Conservation (phyloP, 2,888 invertebrate genomes). For the Drosophila limbata region DNA sequence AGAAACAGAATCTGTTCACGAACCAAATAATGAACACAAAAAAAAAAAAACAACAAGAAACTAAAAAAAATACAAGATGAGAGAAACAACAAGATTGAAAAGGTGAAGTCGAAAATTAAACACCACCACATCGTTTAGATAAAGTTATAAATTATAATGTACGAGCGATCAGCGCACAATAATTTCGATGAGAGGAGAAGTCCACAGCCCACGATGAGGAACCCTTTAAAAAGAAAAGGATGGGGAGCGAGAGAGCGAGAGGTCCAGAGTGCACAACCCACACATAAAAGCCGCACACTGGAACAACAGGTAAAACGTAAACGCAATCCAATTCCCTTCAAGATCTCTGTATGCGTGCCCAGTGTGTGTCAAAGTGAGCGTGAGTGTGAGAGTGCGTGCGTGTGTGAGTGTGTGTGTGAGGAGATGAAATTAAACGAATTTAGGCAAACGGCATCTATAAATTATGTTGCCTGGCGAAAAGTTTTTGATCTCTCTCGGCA, state of each 20-base stretch:
- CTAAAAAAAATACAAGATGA: slow-evolving; percentile 23
- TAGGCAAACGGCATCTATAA: slow-evolving; percentile 81
- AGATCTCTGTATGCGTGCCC: slow-evolving; percentile 5
- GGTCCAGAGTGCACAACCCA: slow-evolving; percentile 42
- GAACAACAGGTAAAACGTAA: slow-evolving; percentile 52
- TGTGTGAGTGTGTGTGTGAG: slow-evolving; percentile 35
- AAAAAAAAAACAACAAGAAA: slow-evolving; percentile 13
- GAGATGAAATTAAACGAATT: slow-evolving; percentile 78
- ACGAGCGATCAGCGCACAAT: slow-evolving; percentile 66
- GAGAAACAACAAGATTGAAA: slow-evolving; percentile 67
- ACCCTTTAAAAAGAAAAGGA: slow-evolving; percentile 51
- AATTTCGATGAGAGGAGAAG: slow-evolving; percentile 49
- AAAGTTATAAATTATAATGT: slow-evolving; percentile 83
- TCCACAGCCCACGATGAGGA: slow-evolving; percentile 16
- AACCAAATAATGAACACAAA: slow-evolving; percentile 36
- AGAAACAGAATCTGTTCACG: slow-evolving; percentile 50
- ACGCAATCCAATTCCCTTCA: slow-evolving; percentile 31
- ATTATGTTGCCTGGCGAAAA: slow-evolving; percentile 68
- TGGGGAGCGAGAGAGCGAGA: background rate
- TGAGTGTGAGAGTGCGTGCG: slow-evolving; percentile 3
- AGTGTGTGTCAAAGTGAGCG: no score
- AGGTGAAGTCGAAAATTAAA: slow-evolving; percentile 83
- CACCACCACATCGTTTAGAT: slow-evolving; percentile 84
- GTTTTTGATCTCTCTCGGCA: slow-evolving; percentile 56
- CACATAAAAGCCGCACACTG: slow-evolving; percentile 34